Base-by-base conservation (phyloP, 1,140 invertebrate genomes). In the Ganaspis sp. region DNA sequence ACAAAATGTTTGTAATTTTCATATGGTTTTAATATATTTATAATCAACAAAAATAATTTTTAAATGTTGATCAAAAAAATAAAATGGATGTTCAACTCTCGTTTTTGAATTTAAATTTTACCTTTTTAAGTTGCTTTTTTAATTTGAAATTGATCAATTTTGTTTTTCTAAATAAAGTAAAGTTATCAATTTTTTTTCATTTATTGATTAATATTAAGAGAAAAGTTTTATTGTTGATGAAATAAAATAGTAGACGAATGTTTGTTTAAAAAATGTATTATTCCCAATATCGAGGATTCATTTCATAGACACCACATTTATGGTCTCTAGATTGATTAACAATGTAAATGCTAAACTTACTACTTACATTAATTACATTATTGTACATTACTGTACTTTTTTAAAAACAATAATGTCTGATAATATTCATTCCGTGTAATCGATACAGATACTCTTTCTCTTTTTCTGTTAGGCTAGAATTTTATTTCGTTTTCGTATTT, bases 221-320 rank as follows among this genome's bases (percentile, higher is more conserved):
- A n/a, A n/a, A n/a, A n/a, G 53, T 70, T 38, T 38, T 40, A 40
- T 70, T 69, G 69, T 72, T 77, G 53, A 23, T 26, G 26, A 29
- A 72, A 72, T 19, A 42, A n/a, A 37, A 69, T 23, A 64, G 37
- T 12, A 42, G 26, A 70, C 11, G 9, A 26, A 53, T 72, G 17
- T 84, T 84, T 84, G 76, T 84, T 86, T 85, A 81, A 84, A 87
- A 85, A 86, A 87, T 87, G 83, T 85, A 86, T 87, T 86, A 85
- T 84, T 86, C 80, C 78, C 73, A 83, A 84, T 82, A 83, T 84
- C 79, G 73, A 86, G 82, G 78, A 81, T 80, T 84, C 80, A 71
- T 82, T 83, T 80, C 81, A 77, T 86, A 84, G 81, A 87, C 83
- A 85, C 84, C 82, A 85, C 83, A 84, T 86, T 82, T 83, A 86